Conservation (phyloP, 2,888 invertebrate genomes). For the Eupithecia tripunctaria region DNA sequence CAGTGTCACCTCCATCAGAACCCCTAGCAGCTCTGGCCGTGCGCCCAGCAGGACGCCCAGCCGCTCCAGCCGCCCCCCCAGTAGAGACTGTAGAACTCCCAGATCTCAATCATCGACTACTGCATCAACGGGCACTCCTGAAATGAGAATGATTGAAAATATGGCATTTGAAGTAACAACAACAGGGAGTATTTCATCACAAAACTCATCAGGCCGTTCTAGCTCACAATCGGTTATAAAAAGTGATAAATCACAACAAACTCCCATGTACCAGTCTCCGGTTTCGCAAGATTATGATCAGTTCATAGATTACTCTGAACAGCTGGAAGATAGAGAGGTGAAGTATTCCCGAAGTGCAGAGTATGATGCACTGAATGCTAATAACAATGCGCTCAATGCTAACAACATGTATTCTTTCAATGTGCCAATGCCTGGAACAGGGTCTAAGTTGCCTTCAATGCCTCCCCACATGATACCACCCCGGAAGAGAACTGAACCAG, state of each 20-base stretch:
- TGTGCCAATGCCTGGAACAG: slow-evolving; percentile 56
- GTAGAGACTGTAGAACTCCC: slow-evolving; percentile 68
- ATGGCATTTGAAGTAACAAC: slow-evolving; percentile 61
- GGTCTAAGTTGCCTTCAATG: slow-evolving; percentile 57
- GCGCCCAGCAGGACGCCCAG: slow-evolving; percentile 61
- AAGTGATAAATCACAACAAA: slow-evolving; percentile 67
- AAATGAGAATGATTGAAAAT: slow-evolving; percentile 61
- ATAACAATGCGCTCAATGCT: slow-evolving; percentile 61
- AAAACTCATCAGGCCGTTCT: slow-evolving; percentile 51
- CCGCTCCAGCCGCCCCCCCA: slow-evolving; percentile 65
- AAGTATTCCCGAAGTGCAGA: slow-evolving; percentile 78
- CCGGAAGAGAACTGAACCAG: slow-evolving; percentile 64
- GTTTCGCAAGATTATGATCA: slow-evolving; percentile 66
- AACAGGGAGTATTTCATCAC: slow-evolving; percentile 52
- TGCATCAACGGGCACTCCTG: slow-evolving; percentile 65
- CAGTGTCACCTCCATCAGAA: slow-evolving; percentile 63
- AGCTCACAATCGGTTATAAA: slow-evolving; percentile 63
- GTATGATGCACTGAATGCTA: slow-evolving; percentile 66
- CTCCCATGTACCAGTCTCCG: slow-evolving; percentile 53
- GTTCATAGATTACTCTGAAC: slow-evolving; percentile 70
- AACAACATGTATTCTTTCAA: slow-evolving; percentile 64
- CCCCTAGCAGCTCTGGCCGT: slow-evolving; percentile 46
- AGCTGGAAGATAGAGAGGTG: slow-evolving; percentile 72
- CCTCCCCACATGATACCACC: slow-evolving; percentile 53
- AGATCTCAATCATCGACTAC: slow-evolving; percentile 61